A percentile compares a stretch with the other conserved stretches of the same genome.
Evolutionary conservation across 1,140 invertebrate genomes (phyloP).

Genomic region (Metaphire vulgaris): DNA sequence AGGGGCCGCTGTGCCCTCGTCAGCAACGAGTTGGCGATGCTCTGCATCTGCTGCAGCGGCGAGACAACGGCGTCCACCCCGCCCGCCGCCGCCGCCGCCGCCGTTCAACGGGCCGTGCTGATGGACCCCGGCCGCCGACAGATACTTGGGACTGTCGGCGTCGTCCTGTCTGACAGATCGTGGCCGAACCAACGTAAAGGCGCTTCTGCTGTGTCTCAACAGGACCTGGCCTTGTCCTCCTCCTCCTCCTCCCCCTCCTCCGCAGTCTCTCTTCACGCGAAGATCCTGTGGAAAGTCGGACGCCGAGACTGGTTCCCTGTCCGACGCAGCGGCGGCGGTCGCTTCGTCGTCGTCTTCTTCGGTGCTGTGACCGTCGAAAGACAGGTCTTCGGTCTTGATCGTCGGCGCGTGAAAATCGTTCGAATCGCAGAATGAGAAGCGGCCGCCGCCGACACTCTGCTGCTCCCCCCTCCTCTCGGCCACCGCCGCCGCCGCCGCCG

Average conservation of each 20-base stretch:
- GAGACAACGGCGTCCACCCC: constrained; percentile 54
- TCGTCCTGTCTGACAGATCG: constrained; percentile 34
- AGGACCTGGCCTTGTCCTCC: constrained; percentile 69
- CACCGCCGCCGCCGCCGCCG: constrained; percentile 23
- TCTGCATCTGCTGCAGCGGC: constrained; percentile 94
- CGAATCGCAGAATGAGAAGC: constrained; percentile 64
- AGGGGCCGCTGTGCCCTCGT: constrained; percentile 84
- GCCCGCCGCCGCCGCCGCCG: too few species aligned
- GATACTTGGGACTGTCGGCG: too few species aligned
- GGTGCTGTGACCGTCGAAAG: constrained; percentile 24
- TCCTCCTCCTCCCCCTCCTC: not conserved
- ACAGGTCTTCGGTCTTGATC: constrained; percentile 14
- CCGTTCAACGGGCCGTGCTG: constrained; percentile 65
- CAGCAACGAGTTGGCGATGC: constrained; percentile 91
- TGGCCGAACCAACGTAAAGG: too few species aligned
- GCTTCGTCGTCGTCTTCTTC: constrained; percentile 30
- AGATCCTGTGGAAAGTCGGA: constrained; percentile 70
- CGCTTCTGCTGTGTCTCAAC: constrained; percentile 52
- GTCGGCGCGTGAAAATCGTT: constrained; percentile 29
- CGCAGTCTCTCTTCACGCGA: constrained; percentile 52
- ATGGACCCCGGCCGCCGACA: constrained; percentile 65
- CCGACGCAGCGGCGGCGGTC: constrained; percentile 38
- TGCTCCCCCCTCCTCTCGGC: constrained; percentile 1
- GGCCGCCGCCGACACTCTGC: constrained; percentile 64
- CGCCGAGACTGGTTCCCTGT: constrained; percentile 28